Conservation (phyloP, 2,888 invertebrate genomes). For the Notodonta ziczac region DNA sequence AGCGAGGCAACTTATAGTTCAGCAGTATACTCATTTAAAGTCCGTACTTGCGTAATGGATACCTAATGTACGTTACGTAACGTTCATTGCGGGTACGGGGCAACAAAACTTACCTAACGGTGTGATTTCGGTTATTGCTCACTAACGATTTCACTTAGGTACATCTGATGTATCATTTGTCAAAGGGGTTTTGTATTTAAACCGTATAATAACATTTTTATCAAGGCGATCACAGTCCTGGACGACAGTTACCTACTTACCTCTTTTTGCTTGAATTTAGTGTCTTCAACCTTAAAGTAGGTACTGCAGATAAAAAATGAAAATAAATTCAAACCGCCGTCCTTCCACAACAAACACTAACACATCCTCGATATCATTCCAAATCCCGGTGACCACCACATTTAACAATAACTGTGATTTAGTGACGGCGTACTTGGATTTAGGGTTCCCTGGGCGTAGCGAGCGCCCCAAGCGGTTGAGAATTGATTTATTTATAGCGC, state of each 20-base stretch:
- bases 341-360: not conserved
- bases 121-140: no score
- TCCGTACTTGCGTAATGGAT: not conserved
- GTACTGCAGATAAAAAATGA: no score
- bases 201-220: no score
- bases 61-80: not conserved
- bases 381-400: constrained; percentile 36
- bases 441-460: constrained; percentile 71
- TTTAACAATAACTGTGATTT: constrained; percentile 77
- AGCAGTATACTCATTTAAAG: not conserved
- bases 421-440: constrained; percentile 68
- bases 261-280: no score
- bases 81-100: no score
- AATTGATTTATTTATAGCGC: constrained; percentile 76
- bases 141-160: no score
- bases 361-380: not conserved
- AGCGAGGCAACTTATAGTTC: not conserved
- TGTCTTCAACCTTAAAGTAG: no score
- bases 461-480: constrained; percentile 71
- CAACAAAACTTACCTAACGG: no score
- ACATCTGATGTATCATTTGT: no score
- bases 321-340: not conserved
- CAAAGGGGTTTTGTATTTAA: no score
- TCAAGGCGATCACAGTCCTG: no score
- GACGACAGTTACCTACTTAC: no score